Percentiles rank a stretch among this genome's conserved stretches.
Conservation (phyloP, 2,113 vertebrate species). For the Neodon shergylaensis region DNA sequence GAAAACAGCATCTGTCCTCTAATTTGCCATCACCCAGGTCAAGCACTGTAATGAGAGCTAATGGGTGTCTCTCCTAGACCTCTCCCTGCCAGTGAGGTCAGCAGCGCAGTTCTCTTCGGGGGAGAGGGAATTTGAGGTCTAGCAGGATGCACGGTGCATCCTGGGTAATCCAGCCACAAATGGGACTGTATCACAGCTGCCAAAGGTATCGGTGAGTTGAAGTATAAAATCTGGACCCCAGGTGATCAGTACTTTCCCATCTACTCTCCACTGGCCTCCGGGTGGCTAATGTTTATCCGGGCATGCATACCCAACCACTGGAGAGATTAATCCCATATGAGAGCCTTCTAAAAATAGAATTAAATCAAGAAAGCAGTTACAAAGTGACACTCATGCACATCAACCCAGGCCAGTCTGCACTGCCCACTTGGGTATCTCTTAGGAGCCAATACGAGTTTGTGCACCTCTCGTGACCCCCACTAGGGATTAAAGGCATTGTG, state of each 20-base stretch:
- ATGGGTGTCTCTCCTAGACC: fast-evolving
- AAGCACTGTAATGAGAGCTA: not conserved
- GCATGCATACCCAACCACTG: not conserved
- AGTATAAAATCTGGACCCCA: not conserved
- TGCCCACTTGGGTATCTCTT: fast-evolving
- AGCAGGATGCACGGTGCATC: fast-evolving
- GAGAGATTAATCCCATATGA: not conserved
- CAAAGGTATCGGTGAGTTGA: fast-evolving
- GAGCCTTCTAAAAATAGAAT: not conserved
- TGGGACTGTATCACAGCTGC: not conserved
- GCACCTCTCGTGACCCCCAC: not conserved
- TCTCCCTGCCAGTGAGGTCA: fast-evolving
- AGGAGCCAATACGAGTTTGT: not conserved
- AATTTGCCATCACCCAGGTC: not conserved
- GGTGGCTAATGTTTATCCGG: not conserved
- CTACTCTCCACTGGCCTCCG: not conserved
- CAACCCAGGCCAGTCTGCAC: not conserved
- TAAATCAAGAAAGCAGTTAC: not conserved
- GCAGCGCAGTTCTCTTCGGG: fast-evolving
- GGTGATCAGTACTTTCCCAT: not conserved
- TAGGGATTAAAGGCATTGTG: not conserved
- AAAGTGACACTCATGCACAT: not conserved
- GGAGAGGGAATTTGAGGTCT: not conserved
- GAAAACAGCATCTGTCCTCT: too few species aligned
- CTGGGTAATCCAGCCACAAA: not conserved